phyloP scores from a whole-genome alignment of 2,113 vertebrate genomes.

The Podocnemis expansa region DNA sequence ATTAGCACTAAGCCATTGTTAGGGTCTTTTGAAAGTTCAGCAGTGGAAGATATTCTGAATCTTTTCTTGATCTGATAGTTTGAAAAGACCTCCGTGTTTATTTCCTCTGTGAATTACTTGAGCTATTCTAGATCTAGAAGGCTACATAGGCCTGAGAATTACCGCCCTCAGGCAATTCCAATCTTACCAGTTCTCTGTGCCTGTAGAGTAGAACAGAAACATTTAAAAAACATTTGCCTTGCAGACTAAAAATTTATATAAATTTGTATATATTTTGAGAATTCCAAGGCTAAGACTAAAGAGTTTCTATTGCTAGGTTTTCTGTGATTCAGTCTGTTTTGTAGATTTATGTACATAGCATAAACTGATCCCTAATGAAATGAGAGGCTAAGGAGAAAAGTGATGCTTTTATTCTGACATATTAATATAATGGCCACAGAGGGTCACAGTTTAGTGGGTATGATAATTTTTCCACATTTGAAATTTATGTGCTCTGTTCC shows the following conservation, averaged over 20 bases:
- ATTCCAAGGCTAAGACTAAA: neutral
- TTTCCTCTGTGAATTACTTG: too few relatives aligned
- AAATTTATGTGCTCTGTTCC: neutral
- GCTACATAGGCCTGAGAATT: neutral
- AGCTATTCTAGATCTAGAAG: neutral
- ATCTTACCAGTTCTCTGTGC: neutral
- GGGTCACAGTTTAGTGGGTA: neutral
- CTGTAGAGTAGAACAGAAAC: neutral
- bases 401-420: neutral
- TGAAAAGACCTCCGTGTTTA: neutral
- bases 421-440: neutral
- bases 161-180: neutral
- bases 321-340: slow-evolving; percentile 31
- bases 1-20: neutral
- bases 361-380: neutral
- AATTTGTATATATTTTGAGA: neutral
- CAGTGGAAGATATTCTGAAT: neutral
- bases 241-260: neutral
- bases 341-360: neutral
- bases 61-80: slow-evolving; percentile 15
- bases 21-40: neutral
- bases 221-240: neutral
- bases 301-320: slow-evolving; percentile 35
- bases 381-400: neutral
- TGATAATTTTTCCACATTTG: neutral